Base-by-base conservation (phyloP, 2,113 vertebrate genomes). In the Candoia aspera region DNA sequence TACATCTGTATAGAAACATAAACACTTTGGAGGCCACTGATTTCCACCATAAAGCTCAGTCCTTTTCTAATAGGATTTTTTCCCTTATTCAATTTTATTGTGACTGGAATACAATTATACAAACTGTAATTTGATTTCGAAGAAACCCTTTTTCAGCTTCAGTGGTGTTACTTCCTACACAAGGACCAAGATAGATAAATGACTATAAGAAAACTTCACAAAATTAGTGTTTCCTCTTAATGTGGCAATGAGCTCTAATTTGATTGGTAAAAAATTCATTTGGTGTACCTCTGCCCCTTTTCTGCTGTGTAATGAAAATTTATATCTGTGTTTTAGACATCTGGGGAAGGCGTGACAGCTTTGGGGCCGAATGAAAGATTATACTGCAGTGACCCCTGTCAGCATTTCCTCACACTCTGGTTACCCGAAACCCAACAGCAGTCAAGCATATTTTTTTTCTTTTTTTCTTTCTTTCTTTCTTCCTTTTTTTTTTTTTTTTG, bases 361-460 rank as follows among this genome's bases (percentile, higher is more conserved):
- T 97, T 98, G 98, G 98, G 98, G 97, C 98, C n/a, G 98, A 97
- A 98, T 98, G 98, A 98, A 98, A 98, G 98, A 98, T 98, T 98
- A 98, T 98, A 97, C 98, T 97, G 98, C 97, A 97, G 97, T 98
- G 98, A 98, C 98, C 98, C 97, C 98, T 98, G 98, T 98, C 98
- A 98, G 97, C 97, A 95, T 98, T 98, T 97, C 97, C 97, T 98
- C 96, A 96, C 58, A 95, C 96, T 96, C 97, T 97, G 98, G 98
- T 98, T 98, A 98, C 98, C 98, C 95, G 94, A 98, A 98, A 98
- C 98, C 97, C 97, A 97, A 96, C 85, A 89, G 97, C 96, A 97
- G 96, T 97, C 97, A 97, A 96, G 95, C 96, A 96, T 96, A 95
- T 97, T 95, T 58, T 96, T 92, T 88, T 0, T 53, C 10, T 54